Percentiles rank a stretch among this genome's conserved stretches.
Evolutionary conservation across 2,888 invertebrate genomes (phyloP).

Genomic region (Heliconius ethilla): DNA sequence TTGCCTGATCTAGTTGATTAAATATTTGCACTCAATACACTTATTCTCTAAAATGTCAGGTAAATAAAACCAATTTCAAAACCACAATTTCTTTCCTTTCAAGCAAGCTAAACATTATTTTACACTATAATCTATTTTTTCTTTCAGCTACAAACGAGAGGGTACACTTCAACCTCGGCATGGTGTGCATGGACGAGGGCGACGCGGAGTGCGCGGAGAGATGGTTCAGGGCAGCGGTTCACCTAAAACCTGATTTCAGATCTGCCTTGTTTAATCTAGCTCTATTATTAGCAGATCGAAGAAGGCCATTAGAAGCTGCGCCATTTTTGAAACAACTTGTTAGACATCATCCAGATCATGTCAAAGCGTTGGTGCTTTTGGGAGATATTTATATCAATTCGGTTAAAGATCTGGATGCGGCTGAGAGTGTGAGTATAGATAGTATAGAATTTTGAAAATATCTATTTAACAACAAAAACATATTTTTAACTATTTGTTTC

Average conservation of each 20-base stretch:
- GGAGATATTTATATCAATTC: slow-evolving; percentile 98
- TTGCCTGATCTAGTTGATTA: neutral
- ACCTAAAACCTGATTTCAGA: slow-evolving; percentile 93
- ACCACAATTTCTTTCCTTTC: neutral
- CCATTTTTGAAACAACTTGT: slow-evolving; percentile 95
- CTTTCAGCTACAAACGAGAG: slow-evolving; percentile 89
- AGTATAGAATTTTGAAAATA: no score
- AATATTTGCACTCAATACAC: neutral
- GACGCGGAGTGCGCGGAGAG: slow-evolving; percentile 94
- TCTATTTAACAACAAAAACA: no score
- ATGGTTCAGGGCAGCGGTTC: slow-evolving; percentile 94
- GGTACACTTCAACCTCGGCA: slow-evolving; percentile 96
- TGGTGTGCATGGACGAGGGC: slow-evolving; percentile 97
- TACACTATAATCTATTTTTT: neutral
- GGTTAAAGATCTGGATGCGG: slow-evolving; percentile 95
- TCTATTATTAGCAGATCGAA: slow-evolving; percentile 92
- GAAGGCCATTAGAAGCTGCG: slow-evolving; percentile 94
- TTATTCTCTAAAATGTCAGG: no score
- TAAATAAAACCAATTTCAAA: neutral
- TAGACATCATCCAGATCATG: slow-evolving; percentile 94
- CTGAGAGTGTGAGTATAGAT: slow-evolving; percentile 89
- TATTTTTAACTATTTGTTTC: no score
- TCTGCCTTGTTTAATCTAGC: slow-evolving; percentile 98
- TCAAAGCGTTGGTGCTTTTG: slow-evolving; percentile 95
- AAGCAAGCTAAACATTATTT: neutral